Evolutionary conservation across 1,140 invertebrate species (phyloP), one percentile per base, ranked within the genome.

Genomic region (Trachelipus rathkii): DNA sequence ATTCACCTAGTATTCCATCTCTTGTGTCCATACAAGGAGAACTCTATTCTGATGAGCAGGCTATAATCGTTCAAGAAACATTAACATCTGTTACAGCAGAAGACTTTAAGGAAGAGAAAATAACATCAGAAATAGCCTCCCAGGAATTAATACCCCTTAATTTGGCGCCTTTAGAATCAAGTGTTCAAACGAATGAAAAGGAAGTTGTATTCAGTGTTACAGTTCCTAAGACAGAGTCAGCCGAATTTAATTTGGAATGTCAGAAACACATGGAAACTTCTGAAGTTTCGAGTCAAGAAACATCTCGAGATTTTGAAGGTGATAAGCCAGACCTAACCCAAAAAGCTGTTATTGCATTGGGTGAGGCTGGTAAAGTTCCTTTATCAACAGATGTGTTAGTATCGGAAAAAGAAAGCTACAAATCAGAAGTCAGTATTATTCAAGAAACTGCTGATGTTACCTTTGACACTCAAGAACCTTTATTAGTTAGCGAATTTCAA

Each of bases 71-170:
- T 6, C 76, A 69, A 67, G 81, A 79, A 77, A 82, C 78, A 13
- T 45, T 76, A 68, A 72, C 80, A 19, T 78, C 78, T 70, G 75
- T 74, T 8, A 73, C 79, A 6, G 44, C 79, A 23, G 76, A 76
- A 72, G 77, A 81, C 24, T 75, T 81, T 46, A 76, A 73, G 24
- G 76, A 76, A 21, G 83, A 83, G 71, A 86, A 85, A 79, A 86
- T 87, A 75, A 85, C 84, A 23, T 79, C 84, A 79, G 84, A 83
- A 15, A 81, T 86, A 44, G 89, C 90, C 3, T 86, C 87, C 80
- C 83, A 85, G 5, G 1, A 13, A 8, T 60, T 60, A 13, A 60
- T 60, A 15, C 50, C 50, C 11, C 19, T 4, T 19, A 60, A 60
- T 60, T 13, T 19, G 8, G 50, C 19, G 2, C 50, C 50, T 60